Evolutionary conservation across 2,113 vertebrate genomes (phyloP).

Genomic region (Pandion haliaetus): DNA sequence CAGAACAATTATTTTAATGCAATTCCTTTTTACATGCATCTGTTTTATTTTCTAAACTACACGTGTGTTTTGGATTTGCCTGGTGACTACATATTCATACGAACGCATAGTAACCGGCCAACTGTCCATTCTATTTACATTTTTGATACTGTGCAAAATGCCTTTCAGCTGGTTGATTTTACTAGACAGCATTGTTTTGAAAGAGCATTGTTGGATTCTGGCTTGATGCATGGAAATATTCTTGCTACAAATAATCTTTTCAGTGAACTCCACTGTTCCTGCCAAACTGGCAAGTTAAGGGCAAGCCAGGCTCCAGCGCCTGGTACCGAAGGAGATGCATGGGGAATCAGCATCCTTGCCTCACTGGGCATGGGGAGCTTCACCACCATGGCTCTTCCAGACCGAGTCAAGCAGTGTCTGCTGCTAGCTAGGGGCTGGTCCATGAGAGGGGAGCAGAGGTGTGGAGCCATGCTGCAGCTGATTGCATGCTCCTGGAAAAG

Average conservation of each 20-base stretch:
- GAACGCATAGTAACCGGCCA: not conserved
- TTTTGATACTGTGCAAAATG: not conserved
- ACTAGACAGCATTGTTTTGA: not conserved
- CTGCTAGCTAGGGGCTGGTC: not conserved
- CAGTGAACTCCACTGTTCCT: not conserved
- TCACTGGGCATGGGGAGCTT: not conserved
- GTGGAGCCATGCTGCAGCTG: rapidly evolving
- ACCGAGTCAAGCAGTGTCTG: not conserved
- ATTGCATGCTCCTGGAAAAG: not conserved
- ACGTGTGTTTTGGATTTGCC: not conserved
- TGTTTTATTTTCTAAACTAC: not conserved
- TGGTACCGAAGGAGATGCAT: not conserved
- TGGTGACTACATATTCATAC: not conserved
- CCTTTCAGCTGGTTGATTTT: constrained; percentile 33
- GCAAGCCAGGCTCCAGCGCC: not conserved
- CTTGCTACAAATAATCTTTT: not conserved
- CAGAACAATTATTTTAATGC: not conserved
- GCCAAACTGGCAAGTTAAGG: not conserved
- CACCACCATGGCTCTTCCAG: not conserved
- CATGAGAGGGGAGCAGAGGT: not conserved
- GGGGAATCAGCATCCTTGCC: not conserved
- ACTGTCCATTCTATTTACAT: constrained; percentile 10
- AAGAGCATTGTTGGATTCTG: not conserved
- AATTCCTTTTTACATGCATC: not conserved
- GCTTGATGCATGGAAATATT: not conserved